Evolutionary conservation across 2,113 vertebrate genomes (phyloP), one percentile per base, ranked within the genome.

Genomic region (Aegypius monachus): DNA sequence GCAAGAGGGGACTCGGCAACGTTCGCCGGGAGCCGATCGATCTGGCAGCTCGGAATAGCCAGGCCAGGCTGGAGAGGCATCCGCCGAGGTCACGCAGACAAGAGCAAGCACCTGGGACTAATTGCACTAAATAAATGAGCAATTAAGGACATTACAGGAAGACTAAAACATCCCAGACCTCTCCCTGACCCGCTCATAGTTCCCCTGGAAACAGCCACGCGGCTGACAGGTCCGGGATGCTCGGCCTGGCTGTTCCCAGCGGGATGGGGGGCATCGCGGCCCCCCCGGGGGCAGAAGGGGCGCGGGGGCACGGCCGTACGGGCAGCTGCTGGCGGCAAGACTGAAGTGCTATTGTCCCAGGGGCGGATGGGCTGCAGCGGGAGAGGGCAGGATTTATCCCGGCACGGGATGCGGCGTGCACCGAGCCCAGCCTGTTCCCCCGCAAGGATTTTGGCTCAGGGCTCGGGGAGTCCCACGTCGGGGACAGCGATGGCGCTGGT

Each of bases 101-200:
- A 11, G 73, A 82, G 12, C 84, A 4, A 94, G 94, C 97, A 67
- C 98, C 93, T 96, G 97, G 95, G 97, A 97, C 94, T 98, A 97
- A 98, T 98, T 97, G 96, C 92, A 29, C 88, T 88, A 96, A 97
- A 97, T 97, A 98, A 98, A 98, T 88, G 98, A 97, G 96, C 97
- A 95, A 97, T 98, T 97, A 98, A 96, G 62, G 93, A 72, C 80
- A 48, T 96, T 94, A 65, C 95, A 93, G 96, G 94, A 95, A 97
- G 79, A 94, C 91, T 47, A 82, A 95, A 90, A 17, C 82, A 82
- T 42, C 92, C 55, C 92, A 90, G 96, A 93, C 92, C 95, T 93
- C 89, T 26, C 38, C 18, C 48, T 65, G 96, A 85, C 90, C 91
- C 88, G 23, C 96, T 73, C 21, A 45, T 21, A 19, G 91, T 91